phyloP scores from a whole-genome alignment of 64 coral and sea anemone genomes.

The Montipora capricornis region DNA sequence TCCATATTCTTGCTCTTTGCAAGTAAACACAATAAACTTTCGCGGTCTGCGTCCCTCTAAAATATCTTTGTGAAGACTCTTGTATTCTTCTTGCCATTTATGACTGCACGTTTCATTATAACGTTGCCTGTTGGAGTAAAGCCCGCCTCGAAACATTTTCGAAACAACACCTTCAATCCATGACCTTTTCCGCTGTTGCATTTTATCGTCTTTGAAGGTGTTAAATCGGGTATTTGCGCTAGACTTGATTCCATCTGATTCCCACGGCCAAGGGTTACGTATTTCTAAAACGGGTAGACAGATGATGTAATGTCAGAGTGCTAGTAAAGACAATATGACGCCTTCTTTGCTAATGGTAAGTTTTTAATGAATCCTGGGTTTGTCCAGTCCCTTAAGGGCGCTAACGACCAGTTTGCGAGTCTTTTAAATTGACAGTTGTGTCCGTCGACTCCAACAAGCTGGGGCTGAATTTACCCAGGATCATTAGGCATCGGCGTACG shows the following conservation, averaged over 20 bases:
- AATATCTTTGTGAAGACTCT: slow-evolving; percentile 56
- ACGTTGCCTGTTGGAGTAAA: background rate
- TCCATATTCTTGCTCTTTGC: slow-evolving; percentile 13
- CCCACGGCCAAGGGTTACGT: too few relatives aligned
- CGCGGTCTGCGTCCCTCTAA: background rate
- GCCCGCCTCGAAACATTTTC: background rate
- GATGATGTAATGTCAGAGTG: too few relatives aligned
- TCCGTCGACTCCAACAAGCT: too few relatives aligned
- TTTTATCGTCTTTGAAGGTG: background rate
- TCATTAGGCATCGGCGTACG: too few relatives aligned
- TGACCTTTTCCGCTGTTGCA: background rate
- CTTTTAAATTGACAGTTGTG: too few relatives aligned
- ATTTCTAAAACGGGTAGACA: too few relatives aligned
- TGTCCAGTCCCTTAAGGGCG: too few relatives aligned
- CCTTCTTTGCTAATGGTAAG: too few relatives aligned
- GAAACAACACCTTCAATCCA: background rate
- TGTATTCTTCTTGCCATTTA: slow-evolving; percentile 48
- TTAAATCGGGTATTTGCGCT: background rate
- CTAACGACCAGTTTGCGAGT: too few relatives aligned
- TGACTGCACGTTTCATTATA: slow-evolving; percentile 9
- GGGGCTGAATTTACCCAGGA: too few relatives aligned
- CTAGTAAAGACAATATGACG: too few relatives aligned
- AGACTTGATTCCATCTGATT: background rate
- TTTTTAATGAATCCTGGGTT: too few relatives aligned
- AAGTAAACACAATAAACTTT: slow-evolving; percentile 44